Base-by-base conservation (phyloP, 1,140 invertebrate species). In the Chlorops oryzae region DNA sequence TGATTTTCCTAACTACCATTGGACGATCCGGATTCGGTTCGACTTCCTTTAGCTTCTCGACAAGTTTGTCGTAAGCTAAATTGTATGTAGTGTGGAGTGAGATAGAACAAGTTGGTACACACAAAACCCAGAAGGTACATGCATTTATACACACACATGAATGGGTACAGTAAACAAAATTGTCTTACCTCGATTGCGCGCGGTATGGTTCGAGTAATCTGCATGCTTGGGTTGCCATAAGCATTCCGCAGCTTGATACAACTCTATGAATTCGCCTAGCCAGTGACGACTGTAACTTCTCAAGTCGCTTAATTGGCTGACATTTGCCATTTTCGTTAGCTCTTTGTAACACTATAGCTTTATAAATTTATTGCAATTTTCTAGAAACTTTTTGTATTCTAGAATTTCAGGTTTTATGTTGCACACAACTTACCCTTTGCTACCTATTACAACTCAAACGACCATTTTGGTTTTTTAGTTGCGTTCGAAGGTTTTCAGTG, bases 161-260 rank as follows among this genome's bases (percentile, higher is more conserved):
- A n/a, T 39, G n/a, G n/a, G n/a, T n/a, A n/a, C n/a, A n/a, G n/a
- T n/a, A n/a, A n/a, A n/a, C n/a, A n/a, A n/a, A n/a, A n/a, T n/a
- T n/a, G n/a, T n/a, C n/a, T n/a, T n/a, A n/a, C n/a, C n/a, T n/a
- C n/a, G n/a, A n/a, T n/a, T n/a, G 3, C 63, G 52, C n/a, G 57
- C 54, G 22, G 54, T 51, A 44, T 72, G 61, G 47, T 73, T 70
- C 37, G 65, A 69, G 50, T 72, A 73, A 38, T 73, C 70, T 12
- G 65, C 65, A 55, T 67, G 68, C 44, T 68, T 71, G 2, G 70
- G 67, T 49, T 71, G 65, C 72, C 69, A 73, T 28, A 73, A 49
- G 35, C 66, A 73, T 52, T 68, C 67, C 42, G 72, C 70, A 45
- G 58, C 59, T 51, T 70, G 66, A 53, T 72, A 72, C 13, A 62